Percentiles rank a stretch among this genome's conserved stretches.
Evolutionary conservation across 2,113 vertebrate genomes (phyloP).

Genomic region (Noctilio leporinus): DNA sequence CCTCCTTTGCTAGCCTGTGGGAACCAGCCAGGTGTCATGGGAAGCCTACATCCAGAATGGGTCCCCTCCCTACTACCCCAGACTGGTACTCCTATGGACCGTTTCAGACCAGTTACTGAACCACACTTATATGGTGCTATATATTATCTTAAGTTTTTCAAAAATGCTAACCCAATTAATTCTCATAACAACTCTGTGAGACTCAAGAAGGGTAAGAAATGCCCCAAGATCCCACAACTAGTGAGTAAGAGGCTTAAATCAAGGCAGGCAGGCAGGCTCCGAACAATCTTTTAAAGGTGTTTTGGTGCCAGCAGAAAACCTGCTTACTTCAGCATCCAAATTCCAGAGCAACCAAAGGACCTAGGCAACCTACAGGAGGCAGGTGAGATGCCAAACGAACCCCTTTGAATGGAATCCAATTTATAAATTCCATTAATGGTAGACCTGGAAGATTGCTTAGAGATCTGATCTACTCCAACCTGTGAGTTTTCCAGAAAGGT

Average conservation of each 20-base stretch:
- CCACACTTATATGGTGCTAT: neutral
- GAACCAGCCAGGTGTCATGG: neutral
- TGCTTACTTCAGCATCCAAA: neutral
- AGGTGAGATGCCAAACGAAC: neutral
- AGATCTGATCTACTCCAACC: neutral
- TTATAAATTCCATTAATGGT: neutral
- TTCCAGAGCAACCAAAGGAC: neutral
- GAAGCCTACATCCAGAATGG: neutral
- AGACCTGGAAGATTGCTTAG: neutral
- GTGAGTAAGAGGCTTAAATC: neutral
- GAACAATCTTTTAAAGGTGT: neutral
- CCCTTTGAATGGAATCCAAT: neutral
- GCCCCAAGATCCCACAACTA: neutral
- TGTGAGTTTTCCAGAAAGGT: neutral
- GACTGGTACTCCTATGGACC: neutral
- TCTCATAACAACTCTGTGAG: neutral
- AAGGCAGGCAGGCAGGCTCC: neutral
- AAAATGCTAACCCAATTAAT: neutral
- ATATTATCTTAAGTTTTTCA: neutral
- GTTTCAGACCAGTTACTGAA: neutral
- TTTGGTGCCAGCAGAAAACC: neutral
- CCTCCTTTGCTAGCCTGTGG: conserved; percentile 91
- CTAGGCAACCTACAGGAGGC: neutral
- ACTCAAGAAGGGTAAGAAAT: neutral
- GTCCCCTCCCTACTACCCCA: neutral